phyloP scores from a whole-genome alignment of 92 coral and sea anemone genomes.

The Parazoanthus atlanticus region DNA sequence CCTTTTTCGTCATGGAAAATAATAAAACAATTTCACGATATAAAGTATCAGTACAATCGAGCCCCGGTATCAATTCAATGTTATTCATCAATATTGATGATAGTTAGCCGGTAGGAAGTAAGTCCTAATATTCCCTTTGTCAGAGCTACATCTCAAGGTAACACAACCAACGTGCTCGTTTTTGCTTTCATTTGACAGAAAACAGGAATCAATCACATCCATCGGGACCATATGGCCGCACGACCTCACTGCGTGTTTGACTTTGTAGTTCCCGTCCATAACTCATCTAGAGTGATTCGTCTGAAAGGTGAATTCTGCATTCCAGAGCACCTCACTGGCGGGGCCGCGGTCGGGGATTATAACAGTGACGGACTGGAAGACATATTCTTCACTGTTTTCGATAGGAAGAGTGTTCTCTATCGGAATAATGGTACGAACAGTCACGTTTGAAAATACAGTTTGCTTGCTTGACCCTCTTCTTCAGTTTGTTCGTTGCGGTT shows the following conservation, averaged over 20 bases:
- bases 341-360: constrained; percentile 98
- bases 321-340: constrained; percentile 94
- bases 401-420: constrained; percentile 75
- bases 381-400: constrained; percentile 82
- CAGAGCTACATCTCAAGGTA: no score
- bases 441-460: no score
- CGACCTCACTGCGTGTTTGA: constrained; percentile 89
- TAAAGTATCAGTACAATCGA: no score
- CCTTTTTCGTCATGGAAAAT: no score
- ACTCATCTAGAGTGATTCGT: constrained; percentile 70
- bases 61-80: no score
- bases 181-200: constrained; percentile 44
- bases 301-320: constrained; percentile 84
- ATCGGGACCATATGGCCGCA: constrained; percentile 81
- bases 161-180: background rate
- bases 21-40: no score
- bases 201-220: constrained; percentile 83
- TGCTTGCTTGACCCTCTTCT: no score
- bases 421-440: constrained; percentile 72
- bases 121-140: no score
- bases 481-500: no score
- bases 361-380: constrained; percentile 90
- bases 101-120: no score
- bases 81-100: no score
- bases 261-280: constrained; percentile 77